phyloP scores from a whole-genome alignment of 2,113 vertebrate genomes.

The Riparia riparia region DNA sequence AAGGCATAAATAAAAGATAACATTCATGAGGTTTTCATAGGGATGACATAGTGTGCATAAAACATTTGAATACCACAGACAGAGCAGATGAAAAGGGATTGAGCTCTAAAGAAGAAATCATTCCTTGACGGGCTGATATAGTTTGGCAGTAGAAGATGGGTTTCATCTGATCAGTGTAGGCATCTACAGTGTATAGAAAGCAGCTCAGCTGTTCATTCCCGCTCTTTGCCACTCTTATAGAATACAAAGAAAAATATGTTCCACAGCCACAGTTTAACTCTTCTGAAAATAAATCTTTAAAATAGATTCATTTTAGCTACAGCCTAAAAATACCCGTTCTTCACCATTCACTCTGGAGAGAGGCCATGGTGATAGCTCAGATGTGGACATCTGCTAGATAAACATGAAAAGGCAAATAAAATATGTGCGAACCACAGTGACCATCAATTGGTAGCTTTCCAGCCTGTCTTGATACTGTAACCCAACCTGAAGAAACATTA shows the following conservation, averaged over 20 bases:
- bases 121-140: constrained; percentile 42
- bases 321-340: background rate
- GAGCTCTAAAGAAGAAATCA: constrained; percentile 57
- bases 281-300: background rate
- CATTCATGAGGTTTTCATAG: constrained; percentile 58
- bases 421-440: background rate
- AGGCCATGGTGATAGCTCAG: background rate
- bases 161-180: constrained; percentile 40
- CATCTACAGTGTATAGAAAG: constrained; percentile 5
- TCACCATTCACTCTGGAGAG: background rate
- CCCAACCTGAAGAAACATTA: background rate
- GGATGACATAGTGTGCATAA: constrained; percentile 45
- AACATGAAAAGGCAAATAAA: background rate
- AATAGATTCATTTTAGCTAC: background rate
- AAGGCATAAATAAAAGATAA: constrained; percentile 60
- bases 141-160: constrained; percentile 40
- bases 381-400: background rate
- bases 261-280: background rate
- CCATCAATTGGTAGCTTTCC: background rate
- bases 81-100: constrained; percentile 48
- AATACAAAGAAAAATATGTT: background rate
- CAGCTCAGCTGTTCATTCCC: background rate
- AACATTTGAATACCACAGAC: constrained; percentile 56
- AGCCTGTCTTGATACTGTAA: background rate
- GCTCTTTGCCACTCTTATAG: background rate